Base-by-base conservation (phyloP, 2,113 vertebrate genomes). In the Melanostigma gelatinosum region DNA sequence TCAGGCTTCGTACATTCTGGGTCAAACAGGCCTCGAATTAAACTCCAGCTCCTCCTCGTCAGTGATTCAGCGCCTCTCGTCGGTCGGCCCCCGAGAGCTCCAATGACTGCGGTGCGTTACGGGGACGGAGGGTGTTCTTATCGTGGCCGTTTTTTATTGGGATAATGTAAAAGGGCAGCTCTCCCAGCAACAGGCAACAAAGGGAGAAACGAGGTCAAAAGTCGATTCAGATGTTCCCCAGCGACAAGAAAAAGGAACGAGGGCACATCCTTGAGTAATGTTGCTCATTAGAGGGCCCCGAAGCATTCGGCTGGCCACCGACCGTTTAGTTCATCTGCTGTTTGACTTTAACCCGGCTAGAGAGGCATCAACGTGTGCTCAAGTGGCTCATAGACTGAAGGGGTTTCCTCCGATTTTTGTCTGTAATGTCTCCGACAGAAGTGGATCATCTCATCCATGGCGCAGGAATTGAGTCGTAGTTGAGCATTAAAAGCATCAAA, bases 181-280 rank as follows among this genome's bases (percentile, higher is more conserved):
- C 57, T 76, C 77, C 72, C 42, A 64, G 79, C 86, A 88, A 85
- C 82, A 60, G 63, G 50, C 42, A 75, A 66, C 81, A 84, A 74
- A 73, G 4, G 69, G 42, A 77, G 70, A 29, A 1, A 10, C n/a
- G 0, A 79, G 77, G 80, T 84, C 80, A 84, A 66, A 82, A 74
- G 69, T 83, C 46, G 22, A 22, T 77, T 72, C 74, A 80, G 4
- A 75, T 71, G 73, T 52, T 83, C 42, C 65, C 57, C 24, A 4
- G 74, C 16, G 63, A 68, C 77, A 40, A 46, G 64, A 55, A 58
- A 29, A 54, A 34, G 46, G 58, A 64, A 24, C 6, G 0, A n/a
- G 75, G 74, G 29, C 10, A 40, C 44, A 69, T 75, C 75, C 66
- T 15, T 88, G 79, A 83, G 57, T 77, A 6, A 84, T 74, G 79